Percentiles rank a stretch among this genome's conserved stretches.
phyloP scores from a whole-genome alignment of 2,888 invertebrate species.

The Noctua janthina region DNA sequence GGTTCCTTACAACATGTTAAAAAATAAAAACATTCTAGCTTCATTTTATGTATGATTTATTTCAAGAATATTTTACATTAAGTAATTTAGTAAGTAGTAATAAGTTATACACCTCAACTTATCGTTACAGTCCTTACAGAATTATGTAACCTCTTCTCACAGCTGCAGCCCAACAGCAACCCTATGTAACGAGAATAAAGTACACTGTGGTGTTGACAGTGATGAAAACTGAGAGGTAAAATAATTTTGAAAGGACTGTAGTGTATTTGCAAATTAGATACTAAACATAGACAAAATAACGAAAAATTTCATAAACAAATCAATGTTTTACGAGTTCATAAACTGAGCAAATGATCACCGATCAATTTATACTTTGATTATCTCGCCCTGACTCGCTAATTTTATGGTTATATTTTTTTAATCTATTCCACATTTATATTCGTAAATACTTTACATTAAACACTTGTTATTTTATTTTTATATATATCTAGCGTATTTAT shows the following conservation, averaged over 20 bases:
- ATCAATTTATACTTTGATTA: slow-evolving; percentile 17
- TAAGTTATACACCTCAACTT: slow-evolving; percentile 58
- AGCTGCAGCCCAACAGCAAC: not conserved
- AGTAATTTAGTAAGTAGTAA: slow-evolving; percentile 62
- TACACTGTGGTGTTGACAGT: not conserved
- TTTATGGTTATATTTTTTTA: not conserved
- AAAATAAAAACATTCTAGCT: slow-evolving; percentile 43
- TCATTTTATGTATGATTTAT: slow-evolving; percentile 75
- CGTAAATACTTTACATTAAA: not conserved
- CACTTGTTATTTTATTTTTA: not conserved
- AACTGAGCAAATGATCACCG: slow-evolving; percentile 50
- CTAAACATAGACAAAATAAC: slow-evolving; percentile 49
- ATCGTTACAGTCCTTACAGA: slow-evolving; percentile 20
- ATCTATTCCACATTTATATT: slow-evolving; percentile 6
- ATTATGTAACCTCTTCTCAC: not conserved
- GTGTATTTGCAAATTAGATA: slow-evolving; percentile 49
- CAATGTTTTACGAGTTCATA: slow-evolving; percentile 18
- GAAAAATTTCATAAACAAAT: slow-evolving; percentile 33
- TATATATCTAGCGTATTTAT: not conserved
- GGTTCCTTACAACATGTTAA: not conserved
- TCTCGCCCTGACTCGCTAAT: slow-evolving; percentile 10
- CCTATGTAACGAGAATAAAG: not conserved
- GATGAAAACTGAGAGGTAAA: not conserved
- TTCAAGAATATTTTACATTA: slow-evolving; percentile 77
- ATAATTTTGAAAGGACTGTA: slow-evolving; percentile 6